phyloP scores from a whole-genome alignment of 2,113 vertebrate species.

The Myocastor coypus region DNA sequence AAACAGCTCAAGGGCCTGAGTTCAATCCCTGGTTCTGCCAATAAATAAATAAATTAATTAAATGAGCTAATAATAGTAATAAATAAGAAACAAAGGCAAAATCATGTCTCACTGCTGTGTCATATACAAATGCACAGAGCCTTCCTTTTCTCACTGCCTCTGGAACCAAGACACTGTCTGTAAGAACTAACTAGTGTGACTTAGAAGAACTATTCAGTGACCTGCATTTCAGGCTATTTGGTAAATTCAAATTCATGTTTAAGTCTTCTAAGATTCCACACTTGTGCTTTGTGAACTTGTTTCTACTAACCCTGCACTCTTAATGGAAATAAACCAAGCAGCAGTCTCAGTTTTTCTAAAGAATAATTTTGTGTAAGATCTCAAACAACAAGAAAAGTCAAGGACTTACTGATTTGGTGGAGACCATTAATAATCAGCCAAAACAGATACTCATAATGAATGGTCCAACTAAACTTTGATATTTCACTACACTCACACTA shows the following conservation, averaged over 20 bases:
- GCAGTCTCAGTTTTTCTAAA: background rate
- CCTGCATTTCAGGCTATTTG: background rate
- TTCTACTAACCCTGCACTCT: background rate
- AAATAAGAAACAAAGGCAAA: background rate
- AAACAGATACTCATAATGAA: background rate
- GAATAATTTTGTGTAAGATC: background rate
- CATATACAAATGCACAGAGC: background rate
- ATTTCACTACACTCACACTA: background rate
- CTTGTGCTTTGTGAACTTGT: background rate
- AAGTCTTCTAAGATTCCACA: background rate
- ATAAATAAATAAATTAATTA: too few relatives aligned
- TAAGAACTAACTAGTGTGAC: background rate
- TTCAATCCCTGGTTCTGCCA: too few relatives aligned
- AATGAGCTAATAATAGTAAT: too few relatives aligned
- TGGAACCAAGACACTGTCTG: background rate
- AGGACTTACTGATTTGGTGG: background rate
- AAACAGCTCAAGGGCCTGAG: background rate
- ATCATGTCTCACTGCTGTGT: background rate
- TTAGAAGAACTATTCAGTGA: background rate
- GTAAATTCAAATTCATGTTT: background rate
- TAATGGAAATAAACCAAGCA: background rate
- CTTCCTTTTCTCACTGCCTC: background rate
- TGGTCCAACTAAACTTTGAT: background rate
- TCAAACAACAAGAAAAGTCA: slow-evolving; percentile 10
- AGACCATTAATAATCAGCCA: slow-evolving; percentile 5